These are phyloP conservation scores for Tiphia femorata DNA, from an alignment of 2,888 invertebrate genomes.

Conservation along the genomic window DNA sequence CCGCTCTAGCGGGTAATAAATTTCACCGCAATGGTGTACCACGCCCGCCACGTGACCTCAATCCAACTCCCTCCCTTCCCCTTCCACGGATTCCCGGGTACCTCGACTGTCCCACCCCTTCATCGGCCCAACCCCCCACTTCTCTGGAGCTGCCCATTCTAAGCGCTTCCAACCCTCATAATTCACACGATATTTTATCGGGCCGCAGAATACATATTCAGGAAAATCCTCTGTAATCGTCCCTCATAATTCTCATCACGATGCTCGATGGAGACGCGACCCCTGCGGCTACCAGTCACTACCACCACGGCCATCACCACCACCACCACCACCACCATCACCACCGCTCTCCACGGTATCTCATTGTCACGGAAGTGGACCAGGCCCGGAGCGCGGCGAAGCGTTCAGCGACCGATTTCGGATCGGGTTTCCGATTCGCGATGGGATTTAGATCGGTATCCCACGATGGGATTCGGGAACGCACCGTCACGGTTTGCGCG, in stretches of 20 bases:
- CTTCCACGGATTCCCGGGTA: no score
- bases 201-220: conserved; percentile 44
- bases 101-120: no score
- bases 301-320: conserved; percentile 6
- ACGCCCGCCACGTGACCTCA: conserved; percentile 48
- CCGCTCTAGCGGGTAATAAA: conserved; percentile 50
- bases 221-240: conserved; percentile 51
- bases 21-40: conserved; percentile 45
- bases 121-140: conserved; percentile 15
- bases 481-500: conserved; percentile 36
- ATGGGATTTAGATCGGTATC: conserved; percentile 47
- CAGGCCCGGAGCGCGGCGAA: no score
- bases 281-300: neutral
- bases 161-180: conserved; percentile 36
- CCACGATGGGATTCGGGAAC: conserved; percentile 41
- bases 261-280: conserved; percentile 19
- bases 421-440: conserved; percentile 44
- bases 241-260: conserved; percentile 45
- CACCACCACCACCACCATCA: no score
- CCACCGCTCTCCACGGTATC: conserved; percentile 9
- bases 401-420: conserved; percentile 21
- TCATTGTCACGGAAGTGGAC: no score
- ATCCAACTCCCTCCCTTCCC: no score
- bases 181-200: conserved; percentile 55
- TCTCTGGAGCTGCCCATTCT: conserved; percentile 28